Percentiles rank a stretch among this genome's conserved stretches.
Evolutionary conservation across 2,113 vertebrate genomes (phyloP).

Genomic region (Verasper variegatus): DNA sequence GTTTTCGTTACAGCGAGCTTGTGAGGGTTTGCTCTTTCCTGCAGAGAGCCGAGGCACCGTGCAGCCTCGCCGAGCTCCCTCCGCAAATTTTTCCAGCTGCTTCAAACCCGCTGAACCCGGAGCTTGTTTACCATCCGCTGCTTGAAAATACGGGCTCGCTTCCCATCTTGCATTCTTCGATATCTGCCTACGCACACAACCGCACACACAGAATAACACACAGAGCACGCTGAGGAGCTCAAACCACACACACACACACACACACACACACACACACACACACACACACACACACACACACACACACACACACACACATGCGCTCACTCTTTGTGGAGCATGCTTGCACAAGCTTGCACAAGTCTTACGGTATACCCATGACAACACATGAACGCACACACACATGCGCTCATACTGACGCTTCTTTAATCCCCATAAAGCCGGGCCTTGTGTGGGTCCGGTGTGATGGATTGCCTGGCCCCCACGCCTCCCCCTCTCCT

Average conservation of each 20-base stretch:
- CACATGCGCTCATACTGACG: constrained; percentile 35
- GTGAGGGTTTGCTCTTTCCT: constrained; percentile 64
- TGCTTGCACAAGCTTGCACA: constrained; percentile 13
- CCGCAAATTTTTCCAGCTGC: constrained; percentile 82
- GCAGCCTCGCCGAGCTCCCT: constrained; percentile 63
- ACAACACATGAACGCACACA: constrained; percentile 56
- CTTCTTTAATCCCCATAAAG: constrained; percentile 76
- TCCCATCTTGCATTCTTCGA: constrained; percentile 80
- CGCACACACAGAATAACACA: constrained; percentile 41
- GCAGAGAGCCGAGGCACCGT: constrained; percentile 43
- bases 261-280: constrained; percentile 17
- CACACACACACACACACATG: constrained; percentile 6
- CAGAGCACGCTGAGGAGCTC: constrained; percentile 31
- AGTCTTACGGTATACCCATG: constrained; percentile 33
- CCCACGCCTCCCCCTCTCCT: constrained; percentile 49
- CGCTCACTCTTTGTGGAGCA: constrained; percentile 1
- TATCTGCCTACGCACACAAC: constrained; percentile 71
- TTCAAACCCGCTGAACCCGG: constrained; percentile 82
- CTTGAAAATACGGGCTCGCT: constrained; percentile 77
- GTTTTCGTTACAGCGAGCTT: constrained; percentile 53
- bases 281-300: constrained; percentile 26
- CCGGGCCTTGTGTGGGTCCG: constrained; percentile 67
- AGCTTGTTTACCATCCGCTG: constrained; percentile 81
- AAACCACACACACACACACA: constrained; percentile 24
- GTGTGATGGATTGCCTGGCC: constrained; percentile 74